Evolutionary conservation across 2,888 invertebrate species (phyloP).

Genomic region (Melieria picta): DNA sequence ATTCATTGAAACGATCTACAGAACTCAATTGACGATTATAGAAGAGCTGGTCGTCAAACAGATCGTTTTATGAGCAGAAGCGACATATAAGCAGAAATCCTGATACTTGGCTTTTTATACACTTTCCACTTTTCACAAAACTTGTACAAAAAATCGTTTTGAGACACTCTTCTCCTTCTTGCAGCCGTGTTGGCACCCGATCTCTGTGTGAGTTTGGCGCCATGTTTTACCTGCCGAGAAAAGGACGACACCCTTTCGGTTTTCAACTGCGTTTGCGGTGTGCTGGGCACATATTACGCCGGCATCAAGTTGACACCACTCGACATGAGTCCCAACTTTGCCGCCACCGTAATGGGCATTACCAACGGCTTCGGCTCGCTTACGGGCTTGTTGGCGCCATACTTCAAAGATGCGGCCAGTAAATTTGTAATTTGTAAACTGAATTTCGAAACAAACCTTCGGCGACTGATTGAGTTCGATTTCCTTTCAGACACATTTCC

Average conservation of each 20-base stretch:
- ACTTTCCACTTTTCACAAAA: no score
- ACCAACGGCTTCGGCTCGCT: conserved; percentile 76
- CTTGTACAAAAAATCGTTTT: not conserved
- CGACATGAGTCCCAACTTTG: conserved; percentile 74
- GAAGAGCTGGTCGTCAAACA: no score
- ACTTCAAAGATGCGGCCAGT: conserved; percentile 60
- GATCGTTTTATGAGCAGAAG: no score
- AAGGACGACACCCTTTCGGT: conserved; percentile 70
- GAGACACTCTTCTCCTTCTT: not conserved
- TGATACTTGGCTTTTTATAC: no score
- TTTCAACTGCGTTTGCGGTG: conserved; percentile 75
- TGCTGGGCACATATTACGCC: conserved; percentile 77
- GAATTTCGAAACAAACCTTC: not conserved
- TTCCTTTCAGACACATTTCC: conserved; percentile 51
- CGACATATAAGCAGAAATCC: no score
- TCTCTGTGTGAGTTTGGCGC: conserved; percentile 71
- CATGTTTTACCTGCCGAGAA: conserved; percentile 72
- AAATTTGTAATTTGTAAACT: not conserved
- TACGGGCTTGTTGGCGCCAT: conserved; percentile 74
- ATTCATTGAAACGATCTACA: no score
- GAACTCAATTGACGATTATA: no score
- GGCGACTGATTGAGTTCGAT: not conserved
- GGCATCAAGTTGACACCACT: conserved; percentile 73
- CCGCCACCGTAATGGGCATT: conserved; percentile 72
- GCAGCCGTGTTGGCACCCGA: conserved; percentile 39